Evolutionary conservation across 2,113 vertebrate species (phyloP), one percentile per base, ranked within the genome.

Genomic region (Tachuris rubrigastra): DNA sequence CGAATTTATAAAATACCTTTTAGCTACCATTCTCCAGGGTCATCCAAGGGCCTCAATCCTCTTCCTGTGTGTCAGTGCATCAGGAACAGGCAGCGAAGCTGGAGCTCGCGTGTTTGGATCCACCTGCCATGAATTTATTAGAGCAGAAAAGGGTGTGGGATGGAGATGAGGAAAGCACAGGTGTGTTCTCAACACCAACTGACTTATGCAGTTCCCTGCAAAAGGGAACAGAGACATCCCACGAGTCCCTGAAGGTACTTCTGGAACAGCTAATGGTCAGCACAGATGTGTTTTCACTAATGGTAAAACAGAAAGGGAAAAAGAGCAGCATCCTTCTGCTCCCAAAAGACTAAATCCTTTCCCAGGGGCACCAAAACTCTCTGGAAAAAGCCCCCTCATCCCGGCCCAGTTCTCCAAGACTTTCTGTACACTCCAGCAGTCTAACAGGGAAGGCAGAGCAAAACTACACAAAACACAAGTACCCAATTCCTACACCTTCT

Each of bases 11-110:
- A 83, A 74, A 58, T 10, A 76, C 7, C 31, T 41, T 44, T 23
- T 56, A 71, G 52, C 50, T 13, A 6, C 8, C 6, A 49, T 19
- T 83, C 76, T 41, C 71, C 23, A 63, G 24, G 22, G 31, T 71
- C 37, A 35, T 97, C 71, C 97, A 98, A 95, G 98, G 97, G 75
- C 96, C 95, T 62, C 97, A 97, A 49, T 86, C 95, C 5, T 79
- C 83, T 42, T 56, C 89, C 93, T 95, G 87, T 42, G 88, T 97
- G 52, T 95, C 95, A 7, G 55, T 23, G 2, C 93, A 98, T 37
- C 96, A 98, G 62, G 96, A 97, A 58, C 93, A 96, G 92, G 42
- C 12, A 47, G 18, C 6, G 16, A 69, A 35, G 33, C 12, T 42
- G 80, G 63, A 95, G 79, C 72, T 63, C 4, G 11, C 53, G 14